These are phyloP conservation scores for Cromileptes altivelis DNA, from an alignment of 2,113 vertebrate species.

Conservation along the genomic window DNA sequence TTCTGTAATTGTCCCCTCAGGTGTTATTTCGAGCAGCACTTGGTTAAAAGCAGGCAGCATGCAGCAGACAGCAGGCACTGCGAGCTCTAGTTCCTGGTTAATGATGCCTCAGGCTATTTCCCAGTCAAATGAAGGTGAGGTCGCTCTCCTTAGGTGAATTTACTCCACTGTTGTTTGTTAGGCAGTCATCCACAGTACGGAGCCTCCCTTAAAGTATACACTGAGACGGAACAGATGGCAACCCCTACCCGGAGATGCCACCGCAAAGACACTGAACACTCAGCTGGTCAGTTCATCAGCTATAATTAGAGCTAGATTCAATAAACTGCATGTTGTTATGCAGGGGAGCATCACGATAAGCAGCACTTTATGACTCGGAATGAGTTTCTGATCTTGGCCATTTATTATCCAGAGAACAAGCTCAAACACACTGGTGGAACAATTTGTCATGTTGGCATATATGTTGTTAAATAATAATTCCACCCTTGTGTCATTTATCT, in stretches of 20 bases:
- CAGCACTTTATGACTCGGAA: neutral
- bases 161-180: conserved; percentile 77
- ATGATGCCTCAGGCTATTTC: conserved; percentile 80
- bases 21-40: conserved; percentile 46
- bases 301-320: conserved; percentile 62
- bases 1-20: conserved; percentile 46
- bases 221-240: conserved; percentile 82
- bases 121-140: conserved; percentile 87
- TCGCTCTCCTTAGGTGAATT: conserved; percentile 57
- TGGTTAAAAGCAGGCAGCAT: conserved; percentile 52
- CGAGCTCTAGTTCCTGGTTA: conserved; percentile 75
- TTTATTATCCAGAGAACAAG: neutral
- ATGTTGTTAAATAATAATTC: neutral
- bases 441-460: neutral
- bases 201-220: conserved; percentile 81
- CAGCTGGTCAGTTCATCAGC: conserved; percentile 45
- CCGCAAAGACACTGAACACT: conserved; percentile 64
- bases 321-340: conserved; percentile 56
- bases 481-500: neutral
- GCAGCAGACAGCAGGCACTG: conserved; percentile 38
- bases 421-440: neutral
- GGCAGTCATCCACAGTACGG: conserved; percentile 66
- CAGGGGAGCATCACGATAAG: conserved; percentile 22
- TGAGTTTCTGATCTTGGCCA: neutral
- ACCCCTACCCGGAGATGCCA: conserved; percentile 68